A percentile compares a stretch with the other conserved stretches of the same genome.
These are phyloP conservation scores for Tauraco hartlaubi DNA, from an alignment of 2,797 vertebrate genomes.

Conservation along the genomic window DNA sequence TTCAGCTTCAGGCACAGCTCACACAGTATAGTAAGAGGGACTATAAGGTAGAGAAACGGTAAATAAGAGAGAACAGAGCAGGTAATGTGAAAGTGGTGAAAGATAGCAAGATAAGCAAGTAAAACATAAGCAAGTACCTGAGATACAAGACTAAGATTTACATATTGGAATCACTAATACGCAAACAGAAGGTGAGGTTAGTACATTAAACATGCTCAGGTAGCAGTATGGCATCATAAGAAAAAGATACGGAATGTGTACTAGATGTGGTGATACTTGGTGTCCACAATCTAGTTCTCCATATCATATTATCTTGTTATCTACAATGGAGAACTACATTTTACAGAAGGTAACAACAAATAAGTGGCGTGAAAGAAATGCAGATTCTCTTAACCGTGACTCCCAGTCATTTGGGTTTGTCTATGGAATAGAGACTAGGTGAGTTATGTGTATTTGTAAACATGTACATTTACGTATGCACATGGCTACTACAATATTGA, in stretches of 20 bases:
- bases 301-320: neutral
- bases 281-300: neutral
- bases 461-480: neutral
- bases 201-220: neutral
- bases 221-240: neutral
- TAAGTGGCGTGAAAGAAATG: neutral
- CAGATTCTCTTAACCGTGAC: neutral
- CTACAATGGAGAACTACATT: neutral
- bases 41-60: neutral
- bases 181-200: neutral
- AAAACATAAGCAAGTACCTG: neutral
- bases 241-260: neutral
- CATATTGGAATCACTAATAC: neutral
- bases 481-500: neutral
- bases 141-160: neutral
- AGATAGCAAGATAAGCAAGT: neutral
- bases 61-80: neutral
- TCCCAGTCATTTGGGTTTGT: neutral
- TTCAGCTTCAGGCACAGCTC: neutral
- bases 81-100: neutral
- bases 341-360: neutral
- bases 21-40: neutral
- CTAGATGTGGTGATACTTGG: neutral
- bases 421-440: neutral
- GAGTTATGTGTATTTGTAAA: neutral